A percentile compares a stretch with the other conserved stretches of the same genome.
Evolutionary conservation across 2,113 vertebrate species (phyloP).

Genomic region (Sorex fumeus): DNA sequence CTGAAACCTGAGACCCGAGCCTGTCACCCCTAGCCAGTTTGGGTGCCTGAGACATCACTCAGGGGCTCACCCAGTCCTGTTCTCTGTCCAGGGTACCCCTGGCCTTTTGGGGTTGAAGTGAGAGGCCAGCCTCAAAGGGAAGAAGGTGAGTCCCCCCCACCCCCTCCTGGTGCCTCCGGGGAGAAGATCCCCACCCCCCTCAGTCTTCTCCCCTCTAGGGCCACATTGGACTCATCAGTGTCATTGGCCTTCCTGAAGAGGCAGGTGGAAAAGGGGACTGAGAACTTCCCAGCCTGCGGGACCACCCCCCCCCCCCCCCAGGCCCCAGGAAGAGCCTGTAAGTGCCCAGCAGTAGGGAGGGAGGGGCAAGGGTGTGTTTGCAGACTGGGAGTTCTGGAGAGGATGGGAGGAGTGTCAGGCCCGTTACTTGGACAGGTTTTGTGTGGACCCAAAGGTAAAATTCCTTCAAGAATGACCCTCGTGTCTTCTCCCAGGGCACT

Average conservation of each 20-base stretch:
- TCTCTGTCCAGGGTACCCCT: slow-evolving; percentile 91
- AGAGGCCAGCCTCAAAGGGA: slow-evolving; percentile 93
- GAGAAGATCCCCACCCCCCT: neutral
- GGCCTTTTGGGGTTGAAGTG: slow-evolving; percentile 95
- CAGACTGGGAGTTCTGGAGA: too few species aligned
- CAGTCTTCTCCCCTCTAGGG: slow-evolving; percentile 87
- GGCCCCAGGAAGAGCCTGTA: slow-evolving; percentile 94
- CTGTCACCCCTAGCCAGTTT: too few species aligned
- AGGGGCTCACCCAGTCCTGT: neutral
- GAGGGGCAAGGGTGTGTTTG: neutral
- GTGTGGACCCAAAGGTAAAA: neutral
- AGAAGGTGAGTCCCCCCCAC: slow-evolving; percentile 91
- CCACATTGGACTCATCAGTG: slow-evolving; percentile 93
- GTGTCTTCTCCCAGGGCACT: slow-evolving; percentile 87
- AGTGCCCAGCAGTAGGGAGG: slow-evolving; percentile 71
- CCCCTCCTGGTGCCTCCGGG: too few species aligned
- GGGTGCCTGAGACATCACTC: neutral
- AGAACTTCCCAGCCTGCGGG: slow-evolving; percentile 93
- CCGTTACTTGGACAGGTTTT: neutral
- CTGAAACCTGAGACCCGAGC: too few species aligned
- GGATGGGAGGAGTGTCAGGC: neutral
- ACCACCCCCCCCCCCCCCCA: too few species aligned
- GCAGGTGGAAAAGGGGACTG: slow-evolving; percentile 96
- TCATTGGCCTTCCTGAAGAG: slow-evolving; percentile 95
- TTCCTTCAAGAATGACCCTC: neutral